Conservation (phyloP, 2,113 vertebrate genomes). For the Chaenogobius annularis region DNA sequence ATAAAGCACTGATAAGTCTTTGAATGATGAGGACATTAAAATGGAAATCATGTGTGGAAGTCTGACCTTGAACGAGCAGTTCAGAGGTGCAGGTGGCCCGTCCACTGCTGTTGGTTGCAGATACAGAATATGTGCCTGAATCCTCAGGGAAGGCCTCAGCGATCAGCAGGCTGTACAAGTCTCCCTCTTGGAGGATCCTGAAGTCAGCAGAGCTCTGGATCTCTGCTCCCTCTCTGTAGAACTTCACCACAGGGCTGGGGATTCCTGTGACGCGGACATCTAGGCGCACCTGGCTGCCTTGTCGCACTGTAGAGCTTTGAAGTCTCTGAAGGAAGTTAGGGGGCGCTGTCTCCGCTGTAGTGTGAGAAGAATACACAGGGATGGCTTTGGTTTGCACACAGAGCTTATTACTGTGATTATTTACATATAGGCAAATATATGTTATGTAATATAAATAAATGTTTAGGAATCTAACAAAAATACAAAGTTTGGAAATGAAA, state of each 20-base stretch:
- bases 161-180: conserved; percentile 94
- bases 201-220: conserved; percentile 98
- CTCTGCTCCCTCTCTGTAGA: conserved; percentile 97
- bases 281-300: conserved; percentile 94
- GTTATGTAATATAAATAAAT: too few species aligned
- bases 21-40: background rate
- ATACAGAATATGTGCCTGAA: conserved; percentile 96
- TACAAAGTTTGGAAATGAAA: background rate
- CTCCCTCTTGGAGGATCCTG: conserved; percentile 91
- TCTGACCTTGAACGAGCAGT: conserved; percentile 90
- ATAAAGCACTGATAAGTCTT: background rate
- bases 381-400: background rate
- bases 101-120: conserved; percentile 92
- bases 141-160: conserved; percentile 94
- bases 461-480: too few species aligned
- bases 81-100: conserved; percentile 96
- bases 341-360: conserved; percentile 89
- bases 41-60: background rate
- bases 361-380: background rate
- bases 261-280: conserved; percentile 93
- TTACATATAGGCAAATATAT: background rate
- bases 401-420: background rate
- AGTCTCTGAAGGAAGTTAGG: conserved; percentile 94
- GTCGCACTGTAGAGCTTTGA: conserved; percentile 90
- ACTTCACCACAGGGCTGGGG: conserved; percentile 96